Percentiles rank a stretch among this genome's conserved stretches.
Conservation (phyloP, 2,888 invertebrate genomes). For the Reticulitermes lucifugus region DNA sequence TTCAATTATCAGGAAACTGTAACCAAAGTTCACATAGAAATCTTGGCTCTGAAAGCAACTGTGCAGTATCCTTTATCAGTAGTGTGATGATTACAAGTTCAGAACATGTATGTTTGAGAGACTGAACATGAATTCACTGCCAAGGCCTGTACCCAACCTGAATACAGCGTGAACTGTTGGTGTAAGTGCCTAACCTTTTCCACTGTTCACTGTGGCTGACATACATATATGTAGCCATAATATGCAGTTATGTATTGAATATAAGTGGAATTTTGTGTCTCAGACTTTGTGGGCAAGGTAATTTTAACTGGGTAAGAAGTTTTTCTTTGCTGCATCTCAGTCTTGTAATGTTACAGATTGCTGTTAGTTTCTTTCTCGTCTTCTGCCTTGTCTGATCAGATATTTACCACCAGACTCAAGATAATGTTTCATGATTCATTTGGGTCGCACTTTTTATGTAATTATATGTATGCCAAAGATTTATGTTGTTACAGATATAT, state of each 20-base stretch:
- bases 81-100: neutral
- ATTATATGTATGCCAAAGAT: slow-evolving; percentile 21
- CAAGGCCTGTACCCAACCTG: neutral
- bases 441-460: neutral
- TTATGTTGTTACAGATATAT: neutral
- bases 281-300: too few species aligned
- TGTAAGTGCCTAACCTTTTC: neutral
- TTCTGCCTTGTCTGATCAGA: neutral
- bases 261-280: too few species aligned
- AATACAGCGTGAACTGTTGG: neutral
- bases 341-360: too few species aligned
- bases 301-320: too few species aligned
- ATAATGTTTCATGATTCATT: neutral
- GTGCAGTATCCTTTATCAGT: neutral
- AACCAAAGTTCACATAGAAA: neutral
- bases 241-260: too few species aligned
- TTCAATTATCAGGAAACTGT: neutral
- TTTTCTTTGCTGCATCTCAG: too few species aligned
- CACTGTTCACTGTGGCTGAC: neutral
- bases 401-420: neutral
- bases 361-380: too few species aligned
- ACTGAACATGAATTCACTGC: neutral
- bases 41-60: neutral
- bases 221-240: neutral
- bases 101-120: neutral